Base-by-base conservation (phyloP, 2,113 vertebrate genomes). In the Psophia crepitans region DNA sequence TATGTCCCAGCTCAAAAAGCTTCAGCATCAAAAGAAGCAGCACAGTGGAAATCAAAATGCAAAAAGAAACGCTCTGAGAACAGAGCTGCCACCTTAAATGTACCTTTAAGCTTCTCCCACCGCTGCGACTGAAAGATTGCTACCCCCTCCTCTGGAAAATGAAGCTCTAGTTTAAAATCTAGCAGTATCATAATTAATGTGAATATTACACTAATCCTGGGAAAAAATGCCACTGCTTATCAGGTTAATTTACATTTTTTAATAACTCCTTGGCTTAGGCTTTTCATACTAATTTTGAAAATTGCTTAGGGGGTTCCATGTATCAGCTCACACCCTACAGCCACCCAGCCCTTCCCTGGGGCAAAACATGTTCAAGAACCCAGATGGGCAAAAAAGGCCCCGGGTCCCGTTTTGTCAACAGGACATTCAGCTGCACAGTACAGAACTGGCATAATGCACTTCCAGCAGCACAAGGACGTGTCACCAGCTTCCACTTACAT, bases 201-300 rank as follows among this genome's bases (percentile, higher is more conserved):
- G 57, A 95, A 35, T 91, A 53, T 81, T 82, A 69, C 20, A 16
- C 53, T 91, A 71, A 93, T 64, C 81, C 35, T 39, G 27, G 39
- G 14, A 41, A 54, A 78, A 84, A 64, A 37, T 19, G 15, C 24
- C 19, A 78, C 19, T 53, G 13, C 74, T 79, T 85, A 84, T 56
- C 77, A 84, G 39, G 10, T 82, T 96, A 15, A 78, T 94, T 90
- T 94, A 88, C 58, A 86, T 77, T 90, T 94, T 90, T 88, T 84
- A 94, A 77, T 88, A 88, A 94, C n/a, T 94, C 35, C 21, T 88
- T 87, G 32, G 48, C 54, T 96, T 84, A 43, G 18, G 30, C 30
- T 96, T 90, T 93, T 86, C 41, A 54, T 54, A 84, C 9, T 83
- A 43, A 49, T 87, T 90, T 85, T 46, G 1, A 79, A 76, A 87